A percentile compares a stretch with the other conserved stretches of the same genome.
phyloP scores from a whole-genome alignment of 1,140 invertebrate genomes.

The Heliothis virescens region DNA sequence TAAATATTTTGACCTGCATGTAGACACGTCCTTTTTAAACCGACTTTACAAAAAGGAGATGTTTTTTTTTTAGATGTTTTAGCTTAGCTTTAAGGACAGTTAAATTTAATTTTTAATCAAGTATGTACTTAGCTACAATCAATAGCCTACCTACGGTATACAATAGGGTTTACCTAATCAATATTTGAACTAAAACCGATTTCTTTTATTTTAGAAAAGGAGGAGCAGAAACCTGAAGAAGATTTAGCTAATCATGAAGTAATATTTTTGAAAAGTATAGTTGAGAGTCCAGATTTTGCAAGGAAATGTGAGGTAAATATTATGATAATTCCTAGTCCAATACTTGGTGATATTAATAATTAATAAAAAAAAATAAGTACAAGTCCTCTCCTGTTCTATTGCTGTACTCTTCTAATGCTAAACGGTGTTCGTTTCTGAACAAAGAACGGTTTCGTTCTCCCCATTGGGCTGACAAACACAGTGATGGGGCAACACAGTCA shows the following conservation, averaged over 20 bases:
- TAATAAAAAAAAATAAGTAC: no score
- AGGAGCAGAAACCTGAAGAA: conserved; percentile 77
- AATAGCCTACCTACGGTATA: not conserved
- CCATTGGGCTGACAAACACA: conserved; percentile 42
- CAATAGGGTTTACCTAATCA: not conserved
- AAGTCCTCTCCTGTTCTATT: not conserved
- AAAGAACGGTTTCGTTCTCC: conserved; percentile 34
- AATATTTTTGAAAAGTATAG: conserved; percentile 84
- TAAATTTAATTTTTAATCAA: not conserved
- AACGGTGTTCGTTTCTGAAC: conserved; percentile 8
- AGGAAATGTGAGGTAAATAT: conserved; percentile 75
- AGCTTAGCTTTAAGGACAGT: no score
- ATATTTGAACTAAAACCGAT: conserved; percentile 5
- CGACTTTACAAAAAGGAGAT: no score
- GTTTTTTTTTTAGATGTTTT: no score
- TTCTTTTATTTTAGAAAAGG: conserved; percentile 70
- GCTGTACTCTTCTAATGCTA: conserved; percentile 32
- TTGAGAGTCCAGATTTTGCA: conserved; percentile 83
- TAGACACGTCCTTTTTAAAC: no score
- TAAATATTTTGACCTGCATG: no score
- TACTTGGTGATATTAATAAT: no score
- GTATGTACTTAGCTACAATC: not conserved
- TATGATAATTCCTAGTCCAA: no score
- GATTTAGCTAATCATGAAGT: conserved; percentile 84
- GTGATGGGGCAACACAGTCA: conserved; percentile 7